These are phyloP conservation scores for Pseudopipra pipra DNA, from an alignment of 2,113 vertebrate species.

Conservation along the genomic window DNA sequence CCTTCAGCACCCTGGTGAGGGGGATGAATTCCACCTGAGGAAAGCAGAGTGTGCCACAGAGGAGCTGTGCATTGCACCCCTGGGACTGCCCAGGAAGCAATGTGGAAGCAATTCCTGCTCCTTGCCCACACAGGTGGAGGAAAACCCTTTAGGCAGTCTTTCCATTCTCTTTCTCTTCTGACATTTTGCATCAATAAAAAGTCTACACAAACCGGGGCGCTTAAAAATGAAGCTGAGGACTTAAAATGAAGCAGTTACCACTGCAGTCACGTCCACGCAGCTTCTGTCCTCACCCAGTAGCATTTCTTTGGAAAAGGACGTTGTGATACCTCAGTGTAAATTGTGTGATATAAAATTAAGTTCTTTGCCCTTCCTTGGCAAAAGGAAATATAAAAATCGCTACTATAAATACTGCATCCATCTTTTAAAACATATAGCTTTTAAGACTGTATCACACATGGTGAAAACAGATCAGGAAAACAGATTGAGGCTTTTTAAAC, in stretches of 20 bases:
- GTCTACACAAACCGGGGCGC: background rate
- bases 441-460: constrained; percentile 21
- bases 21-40: background rate
- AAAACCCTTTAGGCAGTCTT: background rate
- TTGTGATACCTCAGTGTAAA: constrained; percentile 22
- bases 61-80: fast-evolving
- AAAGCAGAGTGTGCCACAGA: background rate
- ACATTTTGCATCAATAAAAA: background rate
- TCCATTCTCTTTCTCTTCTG: background rate
- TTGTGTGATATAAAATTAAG: constrained; percentile 28
- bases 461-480: constrained; percentile 60
- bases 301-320: background rate
- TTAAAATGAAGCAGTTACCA: background rate
- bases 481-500: constrained; percentile 61
- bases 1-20: background rate
- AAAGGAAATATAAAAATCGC: constrained; percentile 26
- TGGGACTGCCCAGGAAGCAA: fast-evolving
- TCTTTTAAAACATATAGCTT: constrained; percentile 37
- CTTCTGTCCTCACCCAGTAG: background rate
- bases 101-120: background rate
- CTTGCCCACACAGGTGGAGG: background rate
- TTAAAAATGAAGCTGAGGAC: background rate
- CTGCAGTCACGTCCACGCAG: background rate
- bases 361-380: constrained; percentile 28
- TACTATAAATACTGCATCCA: constrained; percentile 11